These are phyloP conservation scores for Aradophagus sp. DNA, from an alignment of 1,140 invertebrate genomes.

Conservation along the genomic window DNA sequence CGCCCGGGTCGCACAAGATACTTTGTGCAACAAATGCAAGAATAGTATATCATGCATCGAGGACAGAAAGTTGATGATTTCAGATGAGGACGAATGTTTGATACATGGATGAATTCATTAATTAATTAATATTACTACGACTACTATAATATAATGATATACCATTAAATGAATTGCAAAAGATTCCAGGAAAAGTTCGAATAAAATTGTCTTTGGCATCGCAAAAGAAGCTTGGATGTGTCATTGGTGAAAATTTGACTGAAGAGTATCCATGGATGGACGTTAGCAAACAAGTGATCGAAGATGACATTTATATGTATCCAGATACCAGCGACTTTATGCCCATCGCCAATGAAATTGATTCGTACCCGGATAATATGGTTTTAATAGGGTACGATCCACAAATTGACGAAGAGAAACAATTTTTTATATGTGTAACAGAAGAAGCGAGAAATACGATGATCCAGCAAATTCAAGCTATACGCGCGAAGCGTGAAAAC, in stretches of 20 bases:
- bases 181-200: slow-evolving; percentile 60
- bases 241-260: slow-evolving; percentile 77
- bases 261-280: slow-evolving; percentile 84
- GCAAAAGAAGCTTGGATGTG: slow-evolving; percentile 74
- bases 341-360: slow-evolving; percentile 73
- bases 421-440: slow-evolving; percentile 83
- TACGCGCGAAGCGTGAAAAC: slow-evolving; percentile 78
- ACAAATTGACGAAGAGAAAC: slow-evolving; percentile 77
- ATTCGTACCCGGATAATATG: slow-evolving; percentile 74
- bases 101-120: too few species aligned
- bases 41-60: too few species aligned
- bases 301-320: slow-evolving; percentile 76
- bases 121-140: too few species aligned
- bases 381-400: slow-evolving; percentile 82
- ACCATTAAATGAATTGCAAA: not conserved
- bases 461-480: slow-evolving; percentile 73
- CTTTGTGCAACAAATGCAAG: too few species aligned
- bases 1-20: too few species aligned
- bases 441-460: slow-evolving; percentile 72
- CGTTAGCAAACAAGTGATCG: slow-evolving; percentile 78
- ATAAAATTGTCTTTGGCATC: slow-evolving; percentile 68
- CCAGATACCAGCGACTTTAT: slow-evolving; percentile 77
- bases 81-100: too few species aligned
- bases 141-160: too few species aligned
- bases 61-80: too few species aligned